Conservation (phyloP, 2,113 vertebrate genomes). For the Polypterus bichir region DNA sequence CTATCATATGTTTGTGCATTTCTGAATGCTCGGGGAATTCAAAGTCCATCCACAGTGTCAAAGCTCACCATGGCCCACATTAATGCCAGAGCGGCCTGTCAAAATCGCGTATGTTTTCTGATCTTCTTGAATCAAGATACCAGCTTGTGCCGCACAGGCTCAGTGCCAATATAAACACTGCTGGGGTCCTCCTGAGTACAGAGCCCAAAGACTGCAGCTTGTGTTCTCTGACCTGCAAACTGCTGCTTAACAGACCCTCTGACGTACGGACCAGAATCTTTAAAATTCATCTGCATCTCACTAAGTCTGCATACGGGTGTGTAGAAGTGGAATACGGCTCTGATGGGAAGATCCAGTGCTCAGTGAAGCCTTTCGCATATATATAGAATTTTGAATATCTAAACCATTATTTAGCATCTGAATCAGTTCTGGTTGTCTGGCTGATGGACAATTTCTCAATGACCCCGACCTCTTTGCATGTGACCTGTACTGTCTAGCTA, state of each 20-base stretch:
- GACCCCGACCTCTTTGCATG: constrained; percentile 80
- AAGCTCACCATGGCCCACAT: too few relatives aligned
- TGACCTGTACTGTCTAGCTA: constrained; percentile 95
- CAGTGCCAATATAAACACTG: constrained; percentile 19
- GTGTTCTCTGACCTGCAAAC: constrained; percentile 27
- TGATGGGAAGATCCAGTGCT: constrained; percentile 76
- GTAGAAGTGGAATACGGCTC: constrained; percentile 62
- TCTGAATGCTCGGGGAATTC: too few relatives aligned
- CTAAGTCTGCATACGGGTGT: constrained; percentile 62
- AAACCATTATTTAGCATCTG: constrained; percentile 95
- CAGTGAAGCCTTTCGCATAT: constrained; percentile 95
- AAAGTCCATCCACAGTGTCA: too few relatives aligned
- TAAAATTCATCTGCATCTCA: constrained; percentile 58
- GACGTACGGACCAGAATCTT: constrained; percentile 60
- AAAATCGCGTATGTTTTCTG: too few relatives aligned
- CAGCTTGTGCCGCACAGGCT: too few relatives aligned
- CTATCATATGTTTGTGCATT: too few relatives aligned
- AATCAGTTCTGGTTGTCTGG: constrained; percentile 99
- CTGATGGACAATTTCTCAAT: constrained; percentile 98
- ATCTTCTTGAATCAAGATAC: too few relatives aligned
- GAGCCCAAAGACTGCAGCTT: background rate
- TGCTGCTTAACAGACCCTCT: constrained; percentile 35
- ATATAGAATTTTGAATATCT: constrained; percentile 93
- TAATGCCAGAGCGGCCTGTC: too few relatives aligned
- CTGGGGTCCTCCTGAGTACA: background rate